A percentile compares a stretch with the other conserved stretches of the same genome.
These are phyloP conservation scores for Sylvietta virens DNA, from an alignment of 2,113 vertebrate species.

Conservation along the genomic window DNA sequence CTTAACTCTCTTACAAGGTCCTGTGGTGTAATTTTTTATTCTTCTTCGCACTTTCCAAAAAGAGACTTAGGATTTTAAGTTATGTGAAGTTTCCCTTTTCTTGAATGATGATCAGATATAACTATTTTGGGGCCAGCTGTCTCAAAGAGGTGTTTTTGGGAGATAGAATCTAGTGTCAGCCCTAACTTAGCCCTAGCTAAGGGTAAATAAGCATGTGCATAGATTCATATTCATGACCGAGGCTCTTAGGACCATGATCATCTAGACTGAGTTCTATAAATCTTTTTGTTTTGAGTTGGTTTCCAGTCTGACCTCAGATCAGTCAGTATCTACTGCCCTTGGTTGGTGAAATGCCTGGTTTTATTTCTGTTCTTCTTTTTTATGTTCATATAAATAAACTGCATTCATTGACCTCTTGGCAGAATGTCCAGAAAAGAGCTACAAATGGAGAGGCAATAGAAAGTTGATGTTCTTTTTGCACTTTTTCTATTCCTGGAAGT, in stretches of 20 bases:
- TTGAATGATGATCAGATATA: neutral
- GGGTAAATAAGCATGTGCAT: neutral
- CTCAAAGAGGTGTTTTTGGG: neutral
- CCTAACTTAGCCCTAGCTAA: neutral
- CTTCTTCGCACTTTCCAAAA: neutral
- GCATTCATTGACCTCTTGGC: neutral
- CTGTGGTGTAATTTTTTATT: neutral
- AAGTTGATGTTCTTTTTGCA: neutral
- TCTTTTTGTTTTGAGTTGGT: neutral
- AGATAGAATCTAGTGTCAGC: neutral
- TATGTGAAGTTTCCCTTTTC: neutral
- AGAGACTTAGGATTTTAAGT: neutral
- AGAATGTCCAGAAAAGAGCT: neutral
- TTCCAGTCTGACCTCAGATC: neutral
- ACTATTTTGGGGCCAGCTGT: neutral
- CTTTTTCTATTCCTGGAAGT: neutral
- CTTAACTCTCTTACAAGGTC: constrained; percentile 12
- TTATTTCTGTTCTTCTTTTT: neutral
- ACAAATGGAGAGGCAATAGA: neutral
- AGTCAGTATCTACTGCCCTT: neutral
- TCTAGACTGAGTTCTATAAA: neutral
- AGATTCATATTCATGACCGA: neutral
- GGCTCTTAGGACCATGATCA: neutral
- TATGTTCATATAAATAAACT: neutral
- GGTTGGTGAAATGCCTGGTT: accelerated